These are phyloP conservation scores for Kuschelorhynchus macadamiae DNA, from an alignment of 2,888 invertebrate species.

Conservation along the genomic window DNA sequence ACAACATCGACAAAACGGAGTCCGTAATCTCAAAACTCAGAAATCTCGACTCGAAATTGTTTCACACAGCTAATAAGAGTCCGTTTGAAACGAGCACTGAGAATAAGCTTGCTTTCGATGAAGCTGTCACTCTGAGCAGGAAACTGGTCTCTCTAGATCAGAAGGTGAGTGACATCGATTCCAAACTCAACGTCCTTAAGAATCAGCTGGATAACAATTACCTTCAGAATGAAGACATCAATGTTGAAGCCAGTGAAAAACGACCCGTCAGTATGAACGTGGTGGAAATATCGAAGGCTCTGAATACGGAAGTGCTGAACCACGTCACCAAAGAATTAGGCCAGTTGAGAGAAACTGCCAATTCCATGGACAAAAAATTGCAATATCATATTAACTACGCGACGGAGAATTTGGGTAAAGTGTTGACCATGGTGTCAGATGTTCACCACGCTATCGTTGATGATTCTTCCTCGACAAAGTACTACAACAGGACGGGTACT, in stretches of 20 bases:
- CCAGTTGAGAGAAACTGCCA: slow-evolving; percentile 82
- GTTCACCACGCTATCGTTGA: slow-evolving; percentile 88
- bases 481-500: slow-evolving; percentile 66
- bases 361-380: slow-evolving; percentile 84
- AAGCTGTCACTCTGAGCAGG: slow-evolving; percentile 73
- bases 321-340: slow-evolving; percentile 87
- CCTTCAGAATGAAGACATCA: slow-evolving; percentile 84
- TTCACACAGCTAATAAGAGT: slow-evolving; percentile 69
- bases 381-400: slow-evolving; percentile 89
- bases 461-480: slow-evolving; percentile 70
- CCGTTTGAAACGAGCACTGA: slow-evolving; percentile 49
- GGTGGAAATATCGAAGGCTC: slow-evolving; percentile 86
- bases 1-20: slow-evolving; percentile 89
- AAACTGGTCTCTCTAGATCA: slow-evolving; percentile 82
- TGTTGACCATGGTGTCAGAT: slow-evolving; percentile 84
- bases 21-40: slow-evolving; percentile 84
- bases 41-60: slow-evolving; percentile 82
- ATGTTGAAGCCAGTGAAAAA: slow-evolving; percentile 90
- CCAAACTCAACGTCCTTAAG: slow-evolving; percentile 83
- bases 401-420: slow-evolving; percentile 85
- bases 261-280: slow-evolving; percentile 88
- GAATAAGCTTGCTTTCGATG: slow-evolving; percentile 48
- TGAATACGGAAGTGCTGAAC: slow-evolving; percentile 84
- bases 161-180: slow-evolving; percentile 87
- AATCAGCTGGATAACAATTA: slow-evolving; percentile 88